Conservation (phyloP, 2,797 vertebrate genomes). For the Melanotaenia pygmaea region DNA sequence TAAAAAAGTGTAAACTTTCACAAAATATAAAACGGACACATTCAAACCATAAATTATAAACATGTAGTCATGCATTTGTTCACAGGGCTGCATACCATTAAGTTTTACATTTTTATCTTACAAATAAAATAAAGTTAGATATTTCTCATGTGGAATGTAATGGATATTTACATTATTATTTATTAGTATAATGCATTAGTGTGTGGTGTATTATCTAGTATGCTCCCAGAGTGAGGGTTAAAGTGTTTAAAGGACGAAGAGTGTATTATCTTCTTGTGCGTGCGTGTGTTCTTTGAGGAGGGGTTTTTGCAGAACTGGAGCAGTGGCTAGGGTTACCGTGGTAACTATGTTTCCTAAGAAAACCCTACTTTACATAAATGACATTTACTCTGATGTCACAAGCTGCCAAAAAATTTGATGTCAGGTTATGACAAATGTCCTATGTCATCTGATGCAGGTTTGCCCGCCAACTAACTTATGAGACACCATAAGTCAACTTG, state of each 20-base stretch:
- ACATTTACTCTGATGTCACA: slow-evolving; percentile 73
- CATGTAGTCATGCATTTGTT: slow-evolving; percentile 84
- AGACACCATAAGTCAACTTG: slow-evolving; percentile 71
- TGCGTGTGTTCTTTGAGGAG: slow-evolving; percentile 64
- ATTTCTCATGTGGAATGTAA: slow-evolving; percentile 79
- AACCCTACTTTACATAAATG: slow-evolving; percentile 65
- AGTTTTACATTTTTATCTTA: slow-evolving; percentile 81
- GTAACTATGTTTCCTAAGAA: slow-evolving; percentile 66
- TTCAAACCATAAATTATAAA: slow-evolving; percentile 83
- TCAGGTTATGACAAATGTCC: slow-evolving; percentile 72
- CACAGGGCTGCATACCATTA: slow-evolving; percentile 83
- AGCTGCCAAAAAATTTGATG: slow-evolving; percentile 77
- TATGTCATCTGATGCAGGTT: slow-evolving; percentile 64
- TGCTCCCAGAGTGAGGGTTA: slow-evolving; percentile 76
- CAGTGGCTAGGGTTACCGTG: slow-evolving; percentile 66
- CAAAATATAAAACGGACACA: slow-evolving; percentile 85
- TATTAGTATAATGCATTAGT: slow-evolving; percentile 78
- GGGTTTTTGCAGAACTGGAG: slow-evolving; percentile 75
- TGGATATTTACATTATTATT: slow-evolving; percentile 83
- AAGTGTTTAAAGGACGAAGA: slow-evolving; percentile 74
- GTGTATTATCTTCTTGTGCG: slow-evolving; percentile 71
- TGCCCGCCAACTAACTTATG: slow-evolving; percentile 64
- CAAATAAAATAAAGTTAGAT: slow-evolving; percentile 83
- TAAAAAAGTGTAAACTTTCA: slow-evolving; percentile 86
- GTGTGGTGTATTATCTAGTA: slow-evolving; percentile 65